A percentile compares a stretch with the other conserved stretches of the same genome.
phyloP scores from a whole-genome alignment of 2,888 invertebrate genomes.

The Heliconius erato region DNA sequence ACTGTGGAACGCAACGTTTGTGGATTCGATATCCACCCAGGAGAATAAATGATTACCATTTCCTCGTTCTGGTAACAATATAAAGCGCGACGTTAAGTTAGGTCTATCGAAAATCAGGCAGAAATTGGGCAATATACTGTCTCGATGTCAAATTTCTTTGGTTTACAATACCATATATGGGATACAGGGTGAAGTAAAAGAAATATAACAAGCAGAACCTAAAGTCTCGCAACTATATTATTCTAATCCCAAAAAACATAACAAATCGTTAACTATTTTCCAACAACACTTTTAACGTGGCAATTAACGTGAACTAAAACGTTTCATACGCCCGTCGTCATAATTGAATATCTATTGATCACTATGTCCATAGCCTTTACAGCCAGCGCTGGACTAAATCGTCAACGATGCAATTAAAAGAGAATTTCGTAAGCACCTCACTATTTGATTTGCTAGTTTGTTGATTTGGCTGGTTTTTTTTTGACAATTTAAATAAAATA shows the following conservation, averaged over 20 bases:
- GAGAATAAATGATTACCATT: too few relatives aligned
- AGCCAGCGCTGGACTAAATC: neutral
- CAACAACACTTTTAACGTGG: constrained; percentile 7
- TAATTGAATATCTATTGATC: constrained; percentile 16
- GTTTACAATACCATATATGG: too few relatives aligned
- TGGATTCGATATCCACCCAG: too few relatives aligned
- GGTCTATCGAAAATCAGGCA: too few relatives aligned
- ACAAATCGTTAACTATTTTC: neutral
- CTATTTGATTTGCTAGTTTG: neutral
- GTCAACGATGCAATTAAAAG: constrained; percentile 20
- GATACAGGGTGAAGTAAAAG: too few relatives aligned
- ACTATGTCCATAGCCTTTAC: neutral
- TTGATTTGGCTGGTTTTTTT: neutral
- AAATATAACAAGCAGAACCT: too few relatives aligned
- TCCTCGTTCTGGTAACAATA: too few relatives aligned
- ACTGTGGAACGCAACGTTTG: too few relatives aligned
- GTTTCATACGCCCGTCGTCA: neutral
- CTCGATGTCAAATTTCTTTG: too few relatives aligned
- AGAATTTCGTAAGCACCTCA: constrained; percentile 1
- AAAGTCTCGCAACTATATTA: neutral
- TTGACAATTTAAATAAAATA: neutral
- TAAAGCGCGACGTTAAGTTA: neutral
- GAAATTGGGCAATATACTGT: too few relatives aligned
- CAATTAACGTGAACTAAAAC: constrained; percentile 12
- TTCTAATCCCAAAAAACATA: neutral